Conservation (phyloP, 2,888 invertebrate species). For the Iphiclides podalirius region DNA sequence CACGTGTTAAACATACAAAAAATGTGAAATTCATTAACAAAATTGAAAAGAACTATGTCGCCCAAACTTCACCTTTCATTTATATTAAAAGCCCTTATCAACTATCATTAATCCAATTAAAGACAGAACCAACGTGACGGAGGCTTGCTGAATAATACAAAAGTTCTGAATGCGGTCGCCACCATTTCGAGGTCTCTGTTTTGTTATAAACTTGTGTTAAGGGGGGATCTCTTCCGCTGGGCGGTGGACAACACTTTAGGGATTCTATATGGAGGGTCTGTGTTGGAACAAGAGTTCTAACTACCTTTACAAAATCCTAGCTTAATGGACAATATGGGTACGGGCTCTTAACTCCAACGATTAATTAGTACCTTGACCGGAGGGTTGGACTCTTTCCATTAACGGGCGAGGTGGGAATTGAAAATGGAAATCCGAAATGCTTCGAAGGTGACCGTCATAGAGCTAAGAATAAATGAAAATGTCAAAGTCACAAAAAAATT, state of each 20-base stretch:
- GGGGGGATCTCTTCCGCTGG: conserved; percentile 34
- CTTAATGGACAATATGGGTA: conserved; percentile 69
- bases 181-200: conserved; percentile 36
- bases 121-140: conserved; percentile 56
- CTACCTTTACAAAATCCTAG: conserved; percentile 53
- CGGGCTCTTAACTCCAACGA: conserved; percentile 50
- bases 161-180: conserved; percentile 47
- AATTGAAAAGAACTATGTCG: no score
- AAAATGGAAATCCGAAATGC: conserved; percentile 30
- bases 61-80: conserved; percentile 38
- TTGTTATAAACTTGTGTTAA: neutral
- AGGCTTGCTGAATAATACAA: conserved; percentile 69
- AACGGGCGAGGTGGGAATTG: conserved; percentile 29
- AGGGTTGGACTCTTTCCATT: conserved; percentile 36
- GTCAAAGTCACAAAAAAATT: no score
- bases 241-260: conserved; percentile 49
- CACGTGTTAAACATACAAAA: no score
- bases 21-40: no score
- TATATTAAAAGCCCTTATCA: conserved; percentile 69
- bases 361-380: conserved; percentile 66
- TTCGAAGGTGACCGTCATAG: conserved; percentile 30
- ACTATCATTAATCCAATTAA: conserved; percentile 75
- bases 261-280: conserved; percentile 57
- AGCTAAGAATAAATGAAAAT: no score
- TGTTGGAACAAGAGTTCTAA: conserved; percentile 64